Percentiles rank a stretch among this genome's conserved stretches.
Evolutionary conservation across 2,888 invertebrate species (phyloP).

Genomic region (Xanthia togata): DNA sequence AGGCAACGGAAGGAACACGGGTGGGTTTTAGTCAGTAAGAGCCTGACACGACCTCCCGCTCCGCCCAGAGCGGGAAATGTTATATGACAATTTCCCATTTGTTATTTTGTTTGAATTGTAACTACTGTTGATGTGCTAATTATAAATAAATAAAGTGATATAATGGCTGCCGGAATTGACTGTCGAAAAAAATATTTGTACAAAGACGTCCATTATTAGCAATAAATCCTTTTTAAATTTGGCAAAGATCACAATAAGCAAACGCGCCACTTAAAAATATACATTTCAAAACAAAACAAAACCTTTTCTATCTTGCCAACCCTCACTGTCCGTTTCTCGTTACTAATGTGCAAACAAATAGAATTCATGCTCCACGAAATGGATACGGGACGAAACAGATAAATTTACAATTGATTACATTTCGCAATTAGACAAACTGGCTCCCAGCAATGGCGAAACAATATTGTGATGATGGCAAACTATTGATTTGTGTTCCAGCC

Average conservation of each 20-base stretch:
- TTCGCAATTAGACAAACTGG: constrained; percentile 64
- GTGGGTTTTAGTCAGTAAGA: too few species aligned
- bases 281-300: constrained; percentile 19
- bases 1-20: too few species aligned
- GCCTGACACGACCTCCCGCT: too few species aligned
- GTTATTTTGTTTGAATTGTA: background rate
- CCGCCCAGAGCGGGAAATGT: too few species aligned
- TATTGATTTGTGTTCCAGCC: constrained; percentile 23
- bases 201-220: background rate
- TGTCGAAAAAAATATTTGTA: background rate
- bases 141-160: background rate
- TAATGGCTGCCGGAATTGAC: too few species aligned
- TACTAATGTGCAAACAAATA: constrained; percentile 65
- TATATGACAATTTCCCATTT: too few species aligned
- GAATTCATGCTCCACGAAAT: constrained; percentile 61
- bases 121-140: background rate
- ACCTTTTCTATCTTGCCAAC: constrained; percentile 13
- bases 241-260: background rate
- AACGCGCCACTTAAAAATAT: background rate
- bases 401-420: constrained; percentile 70
- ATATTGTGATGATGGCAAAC: constrained; percentile 32
- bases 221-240: background rate
- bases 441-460: constrained; percentile 17
- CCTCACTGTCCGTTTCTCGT: constrained; percentile 38
- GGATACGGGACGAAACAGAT: constrained; percentile 63